Conservation (phyloP, 2,113 vertebrate species). For the Coregonus clupeaformis region DNA sequence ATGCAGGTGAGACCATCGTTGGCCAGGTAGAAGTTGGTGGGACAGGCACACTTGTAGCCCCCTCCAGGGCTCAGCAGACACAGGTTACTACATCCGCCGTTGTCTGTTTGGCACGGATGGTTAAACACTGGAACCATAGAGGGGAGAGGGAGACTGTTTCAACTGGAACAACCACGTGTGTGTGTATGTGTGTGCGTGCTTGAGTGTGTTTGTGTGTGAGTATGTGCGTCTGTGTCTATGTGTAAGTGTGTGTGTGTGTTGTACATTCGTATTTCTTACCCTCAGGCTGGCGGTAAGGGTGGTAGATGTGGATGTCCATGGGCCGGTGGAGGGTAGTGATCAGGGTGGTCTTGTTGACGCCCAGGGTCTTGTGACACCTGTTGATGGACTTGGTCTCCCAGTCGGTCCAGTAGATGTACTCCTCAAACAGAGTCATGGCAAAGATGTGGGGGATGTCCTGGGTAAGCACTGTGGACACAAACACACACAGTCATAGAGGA, state of each 20-base stretch:
- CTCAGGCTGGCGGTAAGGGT: slow-evolving; percentile 87
- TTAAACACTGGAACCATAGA: slow-evolving; percentile 76
- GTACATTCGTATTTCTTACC: slow-evolving; percentile 35
- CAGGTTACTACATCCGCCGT: slow-evolving; percentile 93
- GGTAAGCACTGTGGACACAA: slow-evolving; percentile 78
- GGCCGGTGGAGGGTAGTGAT: slow-evolving; percentile 95
- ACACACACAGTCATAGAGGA: slow-evolving; percentile 6
- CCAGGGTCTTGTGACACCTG: slow-evolving; percentile 89
- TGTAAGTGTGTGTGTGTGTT: accelerated
- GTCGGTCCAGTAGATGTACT: slow-evolving; percentile 97
- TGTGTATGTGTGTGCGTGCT: too few species aligned
- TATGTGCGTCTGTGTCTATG: not conserved
- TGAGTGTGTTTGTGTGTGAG: not conserved
- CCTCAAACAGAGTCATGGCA: slow-evolving; percentile 94
- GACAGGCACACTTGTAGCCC: slow-evolving; percentile 90
- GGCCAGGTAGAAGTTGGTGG: slow-evolving; percentile 96
- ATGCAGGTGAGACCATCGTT: slow-evolving; percentile 87
- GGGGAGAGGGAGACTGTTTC: not conserved
- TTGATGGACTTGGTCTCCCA: slow-evolving; percentile 99
- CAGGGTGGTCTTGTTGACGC: slow-evolving; percentile 86
- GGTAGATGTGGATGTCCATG: slow-evolving; percentile 97
- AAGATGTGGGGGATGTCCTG: slow-evolving; percentile 98
- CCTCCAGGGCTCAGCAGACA: slow-evolving; percentile 90
- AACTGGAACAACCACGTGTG: not conserved
- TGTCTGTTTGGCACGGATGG: slow-evolving; percentile 90